Evolutionary conservation across 2,888 invertebrate genomes (phyloP).

Genomic region (Acanthoscelides obtectus): DNA sequence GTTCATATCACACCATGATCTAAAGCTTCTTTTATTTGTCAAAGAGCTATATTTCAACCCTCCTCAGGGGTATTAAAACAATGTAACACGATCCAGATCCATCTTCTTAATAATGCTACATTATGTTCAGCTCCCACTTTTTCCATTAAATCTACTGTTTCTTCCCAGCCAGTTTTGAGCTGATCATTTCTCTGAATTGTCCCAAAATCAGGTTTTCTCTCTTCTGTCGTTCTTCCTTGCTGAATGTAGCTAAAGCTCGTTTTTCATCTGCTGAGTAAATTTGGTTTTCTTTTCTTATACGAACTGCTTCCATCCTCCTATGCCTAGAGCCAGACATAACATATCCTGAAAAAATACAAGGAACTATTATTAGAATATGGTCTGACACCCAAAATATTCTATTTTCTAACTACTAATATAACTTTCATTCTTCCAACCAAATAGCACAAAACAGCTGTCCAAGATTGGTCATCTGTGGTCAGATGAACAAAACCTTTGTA

Average conservation of each 20-base stretch:
- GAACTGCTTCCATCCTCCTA: slow-evolving; percentile 98
- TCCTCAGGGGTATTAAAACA: too few species aligned
- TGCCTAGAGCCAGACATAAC: slow-evolving; percentile 91
- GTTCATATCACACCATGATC: too few species aligned
- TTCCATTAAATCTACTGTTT: slow-evolving; percentile 24
- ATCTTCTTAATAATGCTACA: background rate
- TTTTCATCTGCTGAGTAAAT: slow-evolving; percentile 99
- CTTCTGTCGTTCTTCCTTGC: slow-evolving; percentile 94
- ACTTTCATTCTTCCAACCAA: too few species aligned
- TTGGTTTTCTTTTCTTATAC: slow-evolving; percentile 98
- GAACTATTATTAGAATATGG: too few species aligned
- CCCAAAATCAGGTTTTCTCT: slow-evolving; percentile 92
- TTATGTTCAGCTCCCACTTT: background rate
- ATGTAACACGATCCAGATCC: background rate
- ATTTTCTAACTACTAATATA: too few species aligned
- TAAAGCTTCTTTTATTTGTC: too few species aligned
- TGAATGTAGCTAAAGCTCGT: slow-evolving; percentile 95
- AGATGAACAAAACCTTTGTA: too few species aligned
- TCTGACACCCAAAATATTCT: too few species aligned
- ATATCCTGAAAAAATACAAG: slow-evolving; percentile 58
- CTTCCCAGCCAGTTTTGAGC: slow-evolving; percentile 63
- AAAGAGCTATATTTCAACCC: too few species aligned
- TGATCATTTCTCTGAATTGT: slow-evolving; percentile 89
- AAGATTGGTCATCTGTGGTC: too few species aligned
- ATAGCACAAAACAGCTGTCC: too few species aligned